Base-by-base conservation (phyloP, 2,888 invertebrate species). In the Amiota minor region DNA sequence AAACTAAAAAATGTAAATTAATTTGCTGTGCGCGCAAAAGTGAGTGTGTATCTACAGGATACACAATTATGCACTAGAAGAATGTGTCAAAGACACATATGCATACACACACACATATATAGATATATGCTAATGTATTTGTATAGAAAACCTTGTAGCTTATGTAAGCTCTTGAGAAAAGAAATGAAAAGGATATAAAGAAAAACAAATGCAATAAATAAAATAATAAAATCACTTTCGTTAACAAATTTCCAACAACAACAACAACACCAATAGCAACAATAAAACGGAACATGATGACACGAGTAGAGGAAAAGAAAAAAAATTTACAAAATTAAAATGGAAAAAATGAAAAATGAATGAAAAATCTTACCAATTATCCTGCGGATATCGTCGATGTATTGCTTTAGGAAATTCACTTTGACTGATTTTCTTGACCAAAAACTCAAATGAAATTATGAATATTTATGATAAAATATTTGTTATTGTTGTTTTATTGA, bases 351-450 rank as follows among this genome's bases (percentile, higher is more conserved):
- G 16, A 56, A 56, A 56, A 56, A 56, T 56, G 18, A 56, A 12
- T 62, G 11, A 12, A 10, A 61, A 3, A 71, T 87, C 90, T 90
- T 89, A 90, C 90, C 90, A 89, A 90, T 90, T 79, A 90, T 88
- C 87, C 89, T 89, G 87, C 90, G 90, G 89, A 90, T 89, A 86
- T 90, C 90, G 87, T 90, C 90, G 87, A 90, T 88, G 87, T 90
- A 90, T 88, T 90, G 90, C 90, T 84, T 89, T 86, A 90, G 81
- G 86, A 88, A 87, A 89, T 90, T 89, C 90, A 90, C 89, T 89
- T 89, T 90, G 90, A 85, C 88, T 87, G 87, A 80, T 88, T 87
- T 86, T 80, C 50, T 74, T 72, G 74, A 71, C 64, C 72, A n/a
- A 18, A 56, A 56, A 14, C 56, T 4, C 56, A 56, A 56, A 16